Evolutionary conservation across 2,113 vertebrate species (phyloP).

Genomic region (Sapayoa aenigma): DNA sequence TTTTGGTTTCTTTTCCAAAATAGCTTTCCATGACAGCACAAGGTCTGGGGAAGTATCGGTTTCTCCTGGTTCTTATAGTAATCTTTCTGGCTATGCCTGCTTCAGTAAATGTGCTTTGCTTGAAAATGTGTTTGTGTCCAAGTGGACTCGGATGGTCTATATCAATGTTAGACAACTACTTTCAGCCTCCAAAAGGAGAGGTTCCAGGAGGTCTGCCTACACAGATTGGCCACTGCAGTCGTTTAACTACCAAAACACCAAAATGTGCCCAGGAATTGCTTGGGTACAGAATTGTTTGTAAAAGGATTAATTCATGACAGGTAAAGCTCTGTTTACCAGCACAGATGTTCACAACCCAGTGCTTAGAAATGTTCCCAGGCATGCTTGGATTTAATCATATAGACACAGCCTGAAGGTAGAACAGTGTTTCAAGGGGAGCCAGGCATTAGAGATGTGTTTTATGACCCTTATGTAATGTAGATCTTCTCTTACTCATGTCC

Average conservation of each 20-base stretch:
- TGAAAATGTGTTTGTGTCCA: not conserved
- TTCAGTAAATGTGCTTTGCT: not conserved
- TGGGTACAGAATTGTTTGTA: not conserved
- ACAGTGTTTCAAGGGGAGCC: not conserved
- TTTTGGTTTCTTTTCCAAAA: not conserved
- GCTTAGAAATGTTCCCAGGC: not conserved
- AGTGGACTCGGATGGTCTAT: not conserved
- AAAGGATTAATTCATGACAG: not conserved
- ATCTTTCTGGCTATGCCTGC: not conserved
- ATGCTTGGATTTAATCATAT: not conserved
- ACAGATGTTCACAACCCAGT: fast-evolving
- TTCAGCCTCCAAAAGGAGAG: not conserved
- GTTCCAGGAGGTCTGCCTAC: not conserved
- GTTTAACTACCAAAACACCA: not conserved
- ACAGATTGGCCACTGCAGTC: fast-evolving
- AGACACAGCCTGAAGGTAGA: not conserved
- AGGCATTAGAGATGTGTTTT: not conserved
- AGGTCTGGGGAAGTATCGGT: not conserved
- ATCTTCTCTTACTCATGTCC: not conserved
- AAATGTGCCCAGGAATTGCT: not conserved
- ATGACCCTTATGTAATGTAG: not conserved
- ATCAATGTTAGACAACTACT: not conserved
- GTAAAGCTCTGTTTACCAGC: not conserved
- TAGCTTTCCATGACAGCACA: not conserved
- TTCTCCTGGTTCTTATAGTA: not conserved